phyloP scores from a whole-genome alignment of 37 sponge, comb jelly and placozoan genomes.

The Petrosia ficiformis region DNA sequence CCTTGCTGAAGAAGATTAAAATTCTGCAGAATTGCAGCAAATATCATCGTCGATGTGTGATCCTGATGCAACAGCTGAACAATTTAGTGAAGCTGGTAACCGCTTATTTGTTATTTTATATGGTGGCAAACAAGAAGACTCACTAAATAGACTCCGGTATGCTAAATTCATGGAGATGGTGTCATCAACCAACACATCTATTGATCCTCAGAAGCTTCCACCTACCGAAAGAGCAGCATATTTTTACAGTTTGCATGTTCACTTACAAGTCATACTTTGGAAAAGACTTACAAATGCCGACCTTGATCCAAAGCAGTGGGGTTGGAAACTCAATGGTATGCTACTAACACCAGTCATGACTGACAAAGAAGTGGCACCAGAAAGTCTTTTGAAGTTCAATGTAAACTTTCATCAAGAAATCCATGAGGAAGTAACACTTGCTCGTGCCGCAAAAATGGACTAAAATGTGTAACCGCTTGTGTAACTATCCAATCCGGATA shows the following conservation, averaged over 20 bases:
- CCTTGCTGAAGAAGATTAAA: slow-evolving; percentile 16
- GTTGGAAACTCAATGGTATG: slow-evolving; percentile 26
- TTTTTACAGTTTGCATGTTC: slow-evolving; percentile 41
- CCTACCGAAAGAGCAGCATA: slow-evolving; percentile 48
- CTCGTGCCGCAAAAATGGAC: slow-evolving; percentile 13
- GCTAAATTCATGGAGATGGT: slow-evolving; percentile 50
- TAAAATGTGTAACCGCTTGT: slow-evolving; percentile 32
- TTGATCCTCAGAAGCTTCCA: slow-evolving; percentile 42
- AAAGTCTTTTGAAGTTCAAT: slow-evolving; percentile 22
- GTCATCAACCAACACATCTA: slow-evolving; percentile 18
- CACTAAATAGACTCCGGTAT: slow-evolving; percentile 29
- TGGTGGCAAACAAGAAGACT: slow-evolving; percentile 45
- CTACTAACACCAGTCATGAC: slow-evolving; percentile 17
- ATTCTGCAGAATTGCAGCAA: slow-evolving; percentile 2
- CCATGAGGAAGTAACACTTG: slow-evolving; percentile 30
- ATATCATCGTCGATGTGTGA: slow-evolving; percentile 33
- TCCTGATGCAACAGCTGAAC: slow-evolving; percentile 15
- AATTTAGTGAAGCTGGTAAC: slow-evolving; percentile 34
- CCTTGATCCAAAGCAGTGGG: slow-evolving; percentile 28
- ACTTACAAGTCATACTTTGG: slow-evolving; percentile 43
- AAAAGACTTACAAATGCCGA: background rate
- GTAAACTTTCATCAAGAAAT: slow-evolving; percentile 34
- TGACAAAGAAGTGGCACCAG: slow-evolving; percentile 27
- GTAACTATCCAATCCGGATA: slow-evolving; percentile 29
- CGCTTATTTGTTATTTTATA: slow-evolving; percentile 28